A percentile compares a stretch with the other conserved stretches of the same genome.
Evolutionary conservation across 2,888 invertebrate genomes (phyloP).

Genomic region (Tetragonula carbonaria): DNA sequence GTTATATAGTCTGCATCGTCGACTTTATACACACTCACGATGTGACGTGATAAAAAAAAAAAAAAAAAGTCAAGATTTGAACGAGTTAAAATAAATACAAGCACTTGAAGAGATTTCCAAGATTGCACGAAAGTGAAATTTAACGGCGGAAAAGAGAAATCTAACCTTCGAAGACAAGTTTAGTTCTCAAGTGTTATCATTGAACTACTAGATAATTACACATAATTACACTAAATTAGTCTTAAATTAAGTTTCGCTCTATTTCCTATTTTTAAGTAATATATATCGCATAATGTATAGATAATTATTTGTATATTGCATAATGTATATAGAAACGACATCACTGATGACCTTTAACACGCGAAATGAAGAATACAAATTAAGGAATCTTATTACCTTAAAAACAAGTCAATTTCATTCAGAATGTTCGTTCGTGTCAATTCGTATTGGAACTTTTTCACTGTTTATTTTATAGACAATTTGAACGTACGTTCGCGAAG

Average conservation of each 20-base stretch:
- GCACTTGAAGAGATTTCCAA: slow-evolving; percentile 26
- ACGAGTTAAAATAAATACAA: too few species aligned
- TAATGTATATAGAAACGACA: not conserved
- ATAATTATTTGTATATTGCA: not conserved
- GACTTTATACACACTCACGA: slow-evolving; percentile 37
- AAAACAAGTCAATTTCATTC: not conserved
- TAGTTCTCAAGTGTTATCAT: not conserved
- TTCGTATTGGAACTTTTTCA: too few species aligned
- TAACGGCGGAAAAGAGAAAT: not conserved
- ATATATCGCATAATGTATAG: not conserved
- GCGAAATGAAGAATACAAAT: not conserved
- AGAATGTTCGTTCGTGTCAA: not conserved
- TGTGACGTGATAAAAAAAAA: slow-evolving; percentile 25
- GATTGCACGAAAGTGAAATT: slow-evolving; percentile 4
- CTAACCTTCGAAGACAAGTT: not conserved
- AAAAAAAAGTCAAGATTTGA: not conserved
- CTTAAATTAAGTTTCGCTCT: not conserved
- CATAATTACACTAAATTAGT: not conserved
- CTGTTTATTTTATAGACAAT: not conserved
- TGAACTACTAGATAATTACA: not conserved
- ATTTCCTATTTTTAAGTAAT: too few species aligned
- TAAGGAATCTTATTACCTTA: not conserved
- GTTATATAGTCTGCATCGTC: slow-evolving; percentile 18
- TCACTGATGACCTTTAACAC: too few species aligned
- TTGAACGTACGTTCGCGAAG: not conserved